Percentiles rank a stretch among this genome's conserved stretches.
Evolutionary conservation across 1,140 invertebrate genomes (phyloP).

Genomic region (Onthophagus taurus): DNA sequence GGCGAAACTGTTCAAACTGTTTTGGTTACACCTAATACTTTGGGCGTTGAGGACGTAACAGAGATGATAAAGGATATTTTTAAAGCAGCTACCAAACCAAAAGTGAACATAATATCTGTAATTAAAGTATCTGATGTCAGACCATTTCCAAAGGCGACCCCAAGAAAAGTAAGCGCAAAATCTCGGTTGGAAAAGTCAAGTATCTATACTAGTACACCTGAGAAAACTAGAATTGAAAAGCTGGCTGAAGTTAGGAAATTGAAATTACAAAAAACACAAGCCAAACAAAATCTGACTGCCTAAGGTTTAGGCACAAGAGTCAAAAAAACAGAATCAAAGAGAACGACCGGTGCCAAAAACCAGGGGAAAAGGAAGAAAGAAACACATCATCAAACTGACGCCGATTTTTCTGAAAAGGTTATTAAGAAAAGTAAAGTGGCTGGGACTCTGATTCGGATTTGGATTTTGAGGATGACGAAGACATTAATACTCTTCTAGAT

Average conservation of each 20-base stretch:
- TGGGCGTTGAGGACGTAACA: too few relatives aligned
- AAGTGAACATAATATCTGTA: conserved; percentile 14
- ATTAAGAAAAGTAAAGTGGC: conserved; percentile 1
- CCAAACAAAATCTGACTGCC: too few relatives aligned
- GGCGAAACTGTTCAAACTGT: too few relatives aligned
- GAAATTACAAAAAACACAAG: too few relatives aligned
- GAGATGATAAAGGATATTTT: too few relatives aligned
- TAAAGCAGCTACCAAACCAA: conserved; percentile 13
- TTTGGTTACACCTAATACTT: too few relatives aligned
- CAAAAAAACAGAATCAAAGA: conserved; percentile 13
- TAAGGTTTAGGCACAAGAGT: conserved; percentile 4
- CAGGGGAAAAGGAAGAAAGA: not conserved
- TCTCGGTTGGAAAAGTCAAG: conserved; percentile 15
- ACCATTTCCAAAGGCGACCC: conserved; percentile 4
- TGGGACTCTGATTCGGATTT: conserved; percentile 1
- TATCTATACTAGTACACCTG: conserved; percentile 19
- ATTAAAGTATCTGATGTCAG: conserved; percentile 3
- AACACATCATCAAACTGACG: too few relatives aligned
- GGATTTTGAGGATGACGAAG: conserved; percentile 3
- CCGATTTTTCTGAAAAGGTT: too few relatives aligned
- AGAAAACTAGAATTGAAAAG: conserved; percentile 19
- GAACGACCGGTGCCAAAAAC: conserved; percentile 9
- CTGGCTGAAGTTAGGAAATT: conserved; percentile 8
- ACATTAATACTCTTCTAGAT: conserved; percentile 16
- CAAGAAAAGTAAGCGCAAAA: conserved; percentile 13